Evolutionary conservation across 1,140 invertebrate species (phyloP).

Genomic region (Paracyclopina nana): DNA sequence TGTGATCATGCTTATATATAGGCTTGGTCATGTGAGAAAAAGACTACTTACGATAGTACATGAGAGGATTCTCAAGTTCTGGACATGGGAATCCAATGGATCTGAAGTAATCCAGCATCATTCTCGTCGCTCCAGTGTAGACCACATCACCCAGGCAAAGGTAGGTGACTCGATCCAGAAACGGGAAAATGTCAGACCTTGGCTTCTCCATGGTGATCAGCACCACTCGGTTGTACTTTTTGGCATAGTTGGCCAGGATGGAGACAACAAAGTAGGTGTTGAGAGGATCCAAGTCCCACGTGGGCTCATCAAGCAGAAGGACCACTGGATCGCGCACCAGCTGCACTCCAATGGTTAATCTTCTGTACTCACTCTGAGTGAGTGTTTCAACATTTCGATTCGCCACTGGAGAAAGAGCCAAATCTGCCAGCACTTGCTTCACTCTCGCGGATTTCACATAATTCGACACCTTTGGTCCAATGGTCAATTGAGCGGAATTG

Average conservation of each 20-base stretch:
- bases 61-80: slow-evolving; percentile 70
- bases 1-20: background rate
- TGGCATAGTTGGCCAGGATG: slow-evolving; percentile 72
- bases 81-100: slow-evolving; percentile 80
- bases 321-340: slow-evolving; percentile 75
- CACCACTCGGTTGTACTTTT: slow-evolving; percentile 68
- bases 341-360: slow-evolving; percentile 64
- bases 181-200: slow-evolving; percentile 68
- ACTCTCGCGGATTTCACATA: slow-evolving; percentile 42
- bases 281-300: slow-evolving; percentile 66
- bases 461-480: slow-evolving; percentile 36
- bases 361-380: slow-evolving; percentile 56
- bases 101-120: slow-evolving; percentile 74
- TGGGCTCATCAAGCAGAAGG: slow-evolving; percentile 68
- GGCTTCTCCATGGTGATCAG: slow-evolving; percentile 79
- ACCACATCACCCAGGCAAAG: slow-evolving; percentile 72
- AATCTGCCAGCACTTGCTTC: slow-evolving; percentile 62
- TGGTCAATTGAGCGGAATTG: slow-evolving; percentile 43
- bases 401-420: slow-evolving; percentile 65
- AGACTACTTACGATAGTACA: slow-evolving; percentile 83
- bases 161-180: slow-evolving; percentile 56
- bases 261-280: slow-evolving; percentile 80
- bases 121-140: slow-evolving; percentile 66
- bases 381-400: slow-evolving; percentile 55
- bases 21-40: background rate